A percentile compares a stretch with the other conserved stretches of the same genome.
Conservation (phyloP, 2,888 invertebrate genomes). For the Eilema depressum region DNA sequence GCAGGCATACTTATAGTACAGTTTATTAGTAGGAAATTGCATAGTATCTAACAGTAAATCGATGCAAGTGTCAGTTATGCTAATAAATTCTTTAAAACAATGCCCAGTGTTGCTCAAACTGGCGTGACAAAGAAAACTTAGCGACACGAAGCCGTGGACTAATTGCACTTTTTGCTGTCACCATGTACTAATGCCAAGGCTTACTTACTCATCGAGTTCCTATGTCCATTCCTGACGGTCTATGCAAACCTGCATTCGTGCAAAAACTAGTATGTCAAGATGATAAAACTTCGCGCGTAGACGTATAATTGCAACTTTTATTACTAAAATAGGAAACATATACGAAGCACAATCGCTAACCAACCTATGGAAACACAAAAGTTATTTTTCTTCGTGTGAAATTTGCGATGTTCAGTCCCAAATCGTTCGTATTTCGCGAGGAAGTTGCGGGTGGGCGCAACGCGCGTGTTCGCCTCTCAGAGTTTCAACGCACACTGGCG, state of each 20-base stretch:
- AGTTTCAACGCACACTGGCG: slow-evolving; percentile 82
- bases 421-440: slow-evolving; percentile 76
- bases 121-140: slow-evolving; percentile 83
- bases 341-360: slow-evolving; percentile 68
- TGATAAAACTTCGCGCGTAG: slow-evolving; percentile 66
- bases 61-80: slow-evolving; percentile 65
- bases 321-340: slow-evolving; percentile 43
- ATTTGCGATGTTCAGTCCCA: slow-evolving; percentile 55
- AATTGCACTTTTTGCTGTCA: slow-evolving; percentile 84
- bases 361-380: slow-evolving; percentile 69
- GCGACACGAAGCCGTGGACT: slow-evolving; percentile 71
- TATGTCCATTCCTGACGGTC: slow-evolving; percentile 80
- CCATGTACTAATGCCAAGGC: slow-evolving; percentile 79
- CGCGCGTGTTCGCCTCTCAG: slow-evolving; percentile 74
- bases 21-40: slow-evolving; percentile 39
- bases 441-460: slow-evolving; percentile 77
- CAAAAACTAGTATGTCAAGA: slow-evolving; percentile 76
- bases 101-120: slow-evolving; percentile 70
- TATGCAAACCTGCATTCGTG: slow-evolving; percentile 76
- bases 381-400: slow-evolving; percentile 52
- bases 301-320: slow-evolving; percentile 63
- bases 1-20: neutral
- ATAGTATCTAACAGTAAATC: slow-evolving; percentile 44
- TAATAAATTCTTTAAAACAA: slow-evolving; percentile 82
- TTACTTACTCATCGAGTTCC: slow-evolving; percentile 83